Evolutionary conservation across 2,888 invertebrate species (phyloP).

Genomic region (Xylota sylvarum): DNA sequence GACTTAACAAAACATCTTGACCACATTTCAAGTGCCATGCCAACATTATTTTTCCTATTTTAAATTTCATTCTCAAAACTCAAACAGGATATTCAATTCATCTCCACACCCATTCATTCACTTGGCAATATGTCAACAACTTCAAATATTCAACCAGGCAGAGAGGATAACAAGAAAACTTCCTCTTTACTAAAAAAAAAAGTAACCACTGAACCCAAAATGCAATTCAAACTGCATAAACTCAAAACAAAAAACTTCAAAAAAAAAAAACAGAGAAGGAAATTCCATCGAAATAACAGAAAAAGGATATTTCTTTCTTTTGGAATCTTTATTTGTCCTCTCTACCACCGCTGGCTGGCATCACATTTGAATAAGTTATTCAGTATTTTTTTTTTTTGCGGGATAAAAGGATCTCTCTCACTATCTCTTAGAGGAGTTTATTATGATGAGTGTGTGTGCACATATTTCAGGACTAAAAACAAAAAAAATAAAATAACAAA

Average conservation of each 20-base stretch:
- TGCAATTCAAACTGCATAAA: slow-evolving; percentile 69
- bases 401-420: slow-evolving; percentile 68
- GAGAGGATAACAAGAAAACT: slow-evolving; percentile 59
- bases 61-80: not conserved
- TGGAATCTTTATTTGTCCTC: slow-evolving; percentile 60
- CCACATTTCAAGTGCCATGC: slow-evolving; percentile 42
- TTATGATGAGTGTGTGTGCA: slow-evolving; percentile 69
- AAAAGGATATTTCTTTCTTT: slow-evolving; percentile 48
- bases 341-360: slow-evolving; percentile 49
- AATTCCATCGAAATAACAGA: slow-evolving; percentile 50
- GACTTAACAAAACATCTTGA: slow-evolving; percentile 20
- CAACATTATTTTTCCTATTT: slow-evolving; percentile 28
- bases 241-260: slow-evolving; percentile 13
- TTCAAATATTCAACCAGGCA: slow-evolving; percentile 62
- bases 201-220: slow-evolving; percentile 48
- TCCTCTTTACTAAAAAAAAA: slow-evolving; percentile 23
- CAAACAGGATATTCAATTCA: slow-evolving; percentile 61
- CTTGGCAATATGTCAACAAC: slow-evolving; percentile 74
- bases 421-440: slow-evolving; percentile 69
- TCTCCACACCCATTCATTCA: slow-evolving; percentile 60
- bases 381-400: slow-evolving; percentile 47
- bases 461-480: slow-evolving; percentile 62
- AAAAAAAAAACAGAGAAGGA: not conserved
- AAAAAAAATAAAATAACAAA: slow-evolving; percentile 43
- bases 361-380: slow-evolving; percentile 76